These are phyloP conservation scores for Galerucella calmariensis DNA, from an alignment of 2,888 invertebrate genomes.

Conservation along the genomic window DNA sequence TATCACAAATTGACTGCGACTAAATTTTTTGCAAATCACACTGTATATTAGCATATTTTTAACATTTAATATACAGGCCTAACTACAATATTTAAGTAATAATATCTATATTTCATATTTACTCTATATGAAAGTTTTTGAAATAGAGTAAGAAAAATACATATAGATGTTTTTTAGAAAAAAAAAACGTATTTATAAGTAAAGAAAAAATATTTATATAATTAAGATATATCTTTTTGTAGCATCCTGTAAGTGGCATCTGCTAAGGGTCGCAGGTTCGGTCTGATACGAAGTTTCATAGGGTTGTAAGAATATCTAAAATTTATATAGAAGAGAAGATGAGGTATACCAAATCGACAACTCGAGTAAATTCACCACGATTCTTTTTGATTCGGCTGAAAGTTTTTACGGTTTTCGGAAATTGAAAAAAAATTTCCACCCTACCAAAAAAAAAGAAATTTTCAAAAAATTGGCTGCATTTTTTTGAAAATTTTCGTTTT, in stretches of 20 bases:
- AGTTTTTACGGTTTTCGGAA: too few species aligned
- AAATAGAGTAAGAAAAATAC: conserved; percentile 61
- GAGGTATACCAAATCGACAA: too few species aligned
- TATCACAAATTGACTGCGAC: conserved; percentile 62
- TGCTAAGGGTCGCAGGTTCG: conserved; percentile 64
- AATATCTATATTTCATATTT: conserved; percentile 66
- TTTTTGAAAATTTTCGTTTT: too few species aligned
- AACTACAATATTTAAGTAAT: conserved; percentile 65
- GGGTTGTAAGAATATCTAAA: conserved; percentile 36
- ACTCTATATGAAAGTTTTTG: conserved; percentile 63
- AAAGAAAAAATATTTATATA: conserved; percentile 63
- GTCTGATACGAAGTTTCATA: conserved; percentile 57
- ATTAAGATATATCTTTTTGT: conserved; percentile 65
- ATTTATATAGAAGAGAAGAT: neutral
- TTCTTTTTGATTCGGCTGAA: too few species aligned
- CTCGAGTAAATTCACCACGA: too few species aligned
- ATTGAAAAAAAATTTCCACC: too few species aligned
- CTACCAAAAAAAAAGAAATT: too few species aligned
- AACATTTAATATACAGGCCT: conserved; percentile 67
- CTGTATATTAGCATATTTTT: conserved; percentile 67
- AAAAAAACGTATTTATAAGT: conserved; percentile 64
- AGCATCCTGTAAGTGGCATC: conserved; percentile 65
- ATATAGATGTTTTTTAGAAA: conserved; percentile 65
- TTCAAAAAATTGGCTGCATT: too few species aligned
- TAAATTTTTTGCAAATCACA: conserved; percentile 60